Evolutionary conservation across 2,113 vertebrate genomes (phyloP).

Genomic region (Rhinolophus sinicus): DNA sequence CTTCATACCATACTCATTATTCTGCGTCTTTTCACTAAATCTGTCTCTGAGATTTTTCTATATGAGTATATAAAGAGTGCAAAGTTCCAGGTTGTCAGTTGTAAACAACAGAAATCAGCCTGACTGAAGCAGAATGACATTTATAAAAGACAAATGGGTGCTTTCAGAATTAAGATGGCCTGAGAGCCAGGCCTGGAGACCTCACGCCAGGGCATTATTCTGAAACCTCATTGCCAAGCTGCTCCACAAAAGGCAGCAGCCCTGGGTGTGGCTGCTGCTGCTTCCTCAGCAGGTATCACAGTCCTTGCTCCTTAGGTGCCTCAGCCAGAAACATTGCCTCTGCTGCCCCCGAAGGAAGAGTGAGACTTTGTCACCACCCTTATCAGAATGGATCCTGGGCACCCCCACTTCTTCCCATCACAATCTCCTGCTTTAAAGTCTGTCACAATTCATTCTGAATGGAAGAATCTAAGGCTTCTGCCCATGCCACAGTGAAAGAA

Average conservation of each 20-base stretch:
- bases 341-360: not conserved
- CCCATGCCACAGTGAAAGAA: not conserved
- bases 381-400: not conserved
- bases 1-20: not conserved
- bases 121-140: not conserved
- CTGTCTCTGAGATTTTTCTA: not conserved
- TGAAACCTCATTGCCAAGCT: not conserved
- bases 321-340: not conserved
- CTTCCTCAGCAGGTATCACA: not conserved
- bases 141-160: not conserved
- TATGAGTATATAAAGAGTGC: not conserved
- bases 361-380: not conserved
- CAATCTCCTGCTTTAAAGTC: not conserved
- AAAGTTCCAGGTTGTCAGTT: not conserved
- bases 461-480: not conserved
- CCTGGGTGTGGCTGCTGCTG: not conserved
- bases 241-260: not conserved
- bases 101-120: not conserved
- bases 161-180: not conserved
- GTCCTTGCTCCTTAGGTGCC: accelerated
- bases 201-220: not conserved
- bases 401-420: not conserved
- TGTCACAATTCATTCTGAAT: not conserved
- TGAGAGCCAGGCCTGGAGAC: not conserved
- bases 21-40: not conserved